Base-by-base conservation (phyloP, 2,113 vertebrate species). In the Tachysurus fulvidraco region DNA sequence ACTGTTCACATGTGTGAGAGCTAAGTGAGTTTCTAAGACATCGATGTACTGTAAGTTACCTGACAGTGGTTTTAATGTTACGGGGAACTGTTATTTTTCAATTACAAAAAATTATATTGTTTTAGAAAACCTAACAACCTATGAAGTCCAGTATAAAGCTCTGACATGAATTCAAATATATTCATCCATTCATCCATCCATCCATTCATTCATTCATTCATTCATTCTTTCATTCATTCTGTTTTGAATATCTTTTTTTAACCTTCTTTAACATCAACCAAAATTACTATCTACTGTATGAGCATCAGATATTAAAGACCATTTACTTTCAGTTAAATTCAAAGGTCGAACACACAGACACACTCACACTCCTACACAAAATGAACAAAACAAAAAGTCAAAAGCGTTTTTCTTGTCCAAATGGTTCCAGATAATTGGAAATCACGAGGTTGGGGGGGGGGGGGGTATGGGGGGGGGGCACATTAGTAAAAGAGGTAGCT, bases 381-480 rank as follows among this genome's bases (percentile, higher is more conserved):
- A 44, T 71, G 14, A 69, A 50, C 86, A 82, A 87, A 87, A 57
- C 80, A 83, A 64, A 64, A 76, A 83, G 67, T 87, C 85, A 74
- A 87, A 87, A 83, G 86, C 57, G 46, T 76, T 64, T 52, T 83
- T 83, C 71, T 62, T 76, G 86, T 77, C 28, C 6, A 36, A 83
- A 55, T 54, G 69, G 69, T 55, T 76, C 14, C 44, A 67, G 44
- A 36, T 87, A 87, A 87, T 87, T 83, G 62, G 59, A 52, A 83
- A 83, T 62, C 36, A 78, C 44, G 30, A 9, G 28, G 30, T 41
- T 60, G 21, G 10, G 55, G 54, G n/a, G n/a, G 14, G 17, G 65
- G 14, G 17, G 65, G n/a, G n/a, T n/a, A n/a, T n/a, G n/a, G 21
- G 10, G 55, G 21, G 10, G 55, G 14, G 17, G 65, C 69, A 78